Evolutionary conservation across 2,797 vertebrate genomes (phyloP), one percentile per base, ranked within the genome.

Genomic region (Melopsittacus undulatus): DNA sequence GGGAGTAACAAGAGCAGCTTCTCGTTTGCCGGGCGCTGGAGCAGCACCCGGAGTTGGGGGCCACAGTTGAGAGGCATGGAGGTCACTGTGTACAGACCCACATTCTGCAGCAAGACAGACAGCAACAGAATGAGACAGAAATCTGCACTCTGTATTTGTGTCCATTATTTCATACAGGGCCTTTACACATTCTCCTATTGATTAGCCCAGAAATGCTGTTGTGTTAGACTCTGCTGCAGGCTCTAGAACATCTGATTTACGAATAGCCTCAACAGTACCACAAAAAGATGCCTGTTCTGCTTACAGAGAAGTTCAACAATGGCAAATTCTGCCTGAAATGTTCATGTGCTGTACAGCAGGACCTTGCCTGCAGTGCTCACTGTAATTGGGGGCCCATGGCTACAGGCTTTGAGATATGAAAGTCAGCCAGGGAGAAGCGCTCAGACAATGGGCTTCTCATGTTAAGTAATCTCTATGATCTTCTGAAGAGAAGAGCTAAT

Each of bases 21-120:
- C 97, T 99, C 99, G 5, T 99, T 99, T 12, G 94, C 82, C 0
- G 99, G 99, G 4, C 99, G 98, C 32, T 94, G 97, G 62, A 99
- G 98, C 75, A 99, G 98, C 29, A 81, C 56, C 70, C 99, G 97
- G 63, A 99, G 98, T 49, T 98, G 98, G 11, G 99, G 99, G 5
- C 99, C 99, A 0, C 99, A 99, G 98, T 99, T 99, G 67, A 99
- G 98, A 22, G 99, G 99, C 0, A 99, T 99, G 16, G 99, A 97
- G 3, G 99, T 99, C 94, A 99, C 99, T 0, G 99, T 99, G 83
- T 98, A 99, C 51, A 99, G 98, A 17, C 99, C 99, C 1, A 92
- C 99, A 0, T 99, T 99, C 99, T 99, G 95, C 83, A 97, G 93
- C 11, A 40, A 83, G 70, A 95, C 40, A 94, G 61, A 78, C 46